Evolutionary conservation across 2,888 invertebrate species (phyloP), one percentile per base, ranked within the genome.

Genomic region (Cyaniris semiargus): DNA sequence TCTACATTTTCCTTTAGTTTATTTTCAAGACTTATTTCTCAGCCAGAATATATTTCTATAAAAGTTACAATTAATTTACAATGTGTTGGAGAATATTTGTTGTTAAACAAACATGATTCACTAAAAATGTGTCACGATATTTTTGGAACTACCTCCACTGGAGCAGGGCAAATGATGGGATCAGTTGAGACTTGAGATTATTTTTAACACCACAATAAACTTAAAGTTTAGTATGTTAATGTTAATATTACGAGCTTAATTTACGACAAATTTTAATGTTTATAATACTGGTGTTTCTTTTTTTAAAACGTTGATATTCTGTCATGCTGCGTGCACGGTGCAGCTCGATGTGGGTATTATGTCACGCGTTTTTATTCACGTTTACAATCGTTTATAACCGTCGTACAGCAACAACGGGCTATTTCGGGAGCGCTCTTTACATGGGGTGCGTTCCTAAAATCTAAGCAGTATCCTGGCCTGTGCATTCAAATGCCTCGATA

Each of bases 341-440:
- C 60, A 23, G 70, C 58, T 72, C 77, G 76, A 78, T 77, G 79
- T 79, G 76, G 78, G 77, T 71, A 76, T 80, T 81, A 86, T 87
- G 88, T 89, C 88, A 87, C 84, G 85, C 79, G 80, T 83, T 83
- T 87, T 86, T 85, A 87, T 83, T 85, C 83, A 82, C 83, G 80
- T 86, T 84, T 83, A 86, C 86, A 84, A 83, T 81, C 82, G 88
- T 86, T 87, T 90, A 89, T 88, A 89, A 89, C 86, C 86, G 86
- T 86, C 81, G 85, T 85, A 83, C 84, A 84, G 85, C 85, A 83
- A 85, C 85, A 82, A 82, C 78, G 80, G 83, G 87, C 85, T 93
- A 93, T 93, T 93, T 92, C 82, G 83, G 88, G 90, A 88, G 83
- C 85, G 86, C 85, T 86, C 87, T 85, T 88, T 86, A 84, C 86